phyloP scores from a whole-genome alignment of 1,140 invertebrate genomes.

The Sweltsa coloradensis region DNA sequence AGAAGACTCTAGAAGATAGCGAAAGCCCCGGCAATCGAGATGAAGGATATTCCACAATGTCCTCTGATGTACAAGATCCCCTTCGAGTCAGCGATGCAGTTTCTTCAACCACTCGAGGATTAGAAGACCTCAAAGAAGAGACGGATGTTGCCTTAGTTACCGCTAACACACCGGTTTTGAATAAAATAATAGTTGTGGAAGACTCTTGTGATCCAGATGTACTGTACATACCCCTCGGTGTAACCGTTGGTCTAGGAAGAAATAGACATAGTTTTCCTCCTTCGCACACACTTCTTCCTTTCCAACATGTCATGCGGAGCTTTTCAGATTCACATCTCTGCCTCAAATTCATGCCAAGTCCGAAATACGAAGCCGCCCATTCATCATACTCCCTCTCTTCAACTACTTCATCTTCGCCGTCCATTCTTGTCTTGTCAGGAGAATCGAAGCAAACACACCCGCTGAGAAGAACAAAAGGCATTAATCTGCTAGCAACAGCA shows the following conservation, averaged over 20 bases:
- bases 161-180: conserved; percentile 12
- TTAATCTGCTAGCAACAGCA: conserved; percentile 20
- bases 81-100: conserved; percentile 36
- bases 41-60: conserved; percentile 84
- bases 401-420: conserved; percentile 36
- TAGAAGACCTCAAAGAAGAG: conserved; percentile 59
- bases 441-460: conserved; percentile 26
- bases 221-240: conserved; percentile 51
- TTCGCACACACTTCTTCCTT: conserved; percentile 43
- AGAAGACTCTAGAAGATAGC: too few relatives aligned
- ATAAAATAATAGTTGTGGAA: conserved; percentile 6
- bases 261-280: conserved; percentile 58
- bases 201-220: conserved; percentile 44
- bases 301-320: conserved; percentile 56
- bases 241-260: conserved; percentile 43
- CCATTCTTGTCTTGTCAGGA: conserved; percentile 33
- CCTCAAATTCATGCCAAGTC: conserved; percentile 42
- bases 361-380: conserved; percentile 25
- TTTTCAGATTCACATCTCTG: conserved; percentile 60
- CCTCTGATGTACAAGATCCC: conserved; percentile 67
- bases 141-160: conserved; percentile 42
- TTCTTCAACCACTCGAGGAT: conserved; percentile 25
- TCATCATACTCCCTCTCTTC: conserved; percentile 37
- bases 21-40: conserved; percentile 64
- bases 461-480: conserved; percentile 29